Percentiles rank a stretch among this genome's conserved stretches.
phyloP scores from a whole-genome alignment of 1,140 invertebrate genomes.

The Hycleus phaleratus region DNA sequence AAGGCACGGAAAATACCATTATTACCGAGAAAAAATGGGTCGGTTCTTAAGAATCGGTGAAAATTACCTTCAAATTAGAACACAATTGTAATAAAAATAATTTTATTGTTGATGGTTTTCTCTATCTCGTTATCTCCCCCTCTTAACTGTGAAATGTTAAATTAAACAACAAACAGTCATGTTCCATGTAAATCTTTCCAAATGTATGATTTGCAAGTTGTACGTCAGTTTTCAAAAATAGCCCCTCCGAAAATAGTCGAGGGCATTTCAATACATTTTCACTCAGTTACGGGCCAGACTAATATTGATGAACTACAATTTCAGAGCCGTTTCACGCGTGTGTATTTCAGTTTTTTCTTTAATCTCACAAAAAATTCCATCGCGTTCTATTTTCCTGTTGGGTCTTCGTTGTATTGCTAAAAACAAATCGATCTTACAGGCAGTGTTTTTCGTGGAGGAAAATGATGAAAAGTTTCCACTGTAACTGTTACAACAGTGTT shows the following conservation, averaged over 20 bases:
- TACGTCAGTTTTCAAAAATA: conserved; percentile 25
- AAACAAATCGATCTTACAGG: background rate
- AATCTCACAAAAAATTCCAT: background rate
- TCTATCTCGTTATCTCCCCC: background rate
- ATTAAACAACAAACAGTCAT: background rate
- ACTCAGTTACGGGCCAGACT: conserved; percentile 17
- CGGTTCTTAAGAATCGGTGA: no score
- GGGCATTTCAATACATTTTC: conserved; percentile 2
- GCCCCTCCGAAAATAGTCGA: conserved; percentile 18
- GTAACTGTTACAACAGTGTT: background rate
- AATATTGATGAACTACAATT: conserved; percentile 15
- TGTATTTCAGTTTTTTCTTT: conserved; percentile 1
- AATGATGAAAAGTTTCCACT: no score
- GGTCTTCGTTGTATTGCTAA: background rate
- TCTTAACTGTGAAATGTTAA: background rate
- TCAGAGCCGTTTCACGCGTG: conserved; percentile 21
- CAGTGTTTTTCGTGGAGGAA: no score
- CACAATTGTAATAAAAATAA: no score
- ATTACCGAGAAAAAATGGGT: no score
- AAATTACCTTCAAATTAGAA: no score
- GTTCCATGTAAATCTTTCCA: background rate
- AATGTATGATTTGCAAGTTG: conserved; percentile 9
- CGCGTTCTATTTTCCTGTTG: background rate
- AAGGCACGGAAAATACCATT: no score
- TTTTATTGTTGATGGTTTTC: background rate